Conservation (phyloP, 2,888 invertebrate species). For the Germaria angustata region DNA sequence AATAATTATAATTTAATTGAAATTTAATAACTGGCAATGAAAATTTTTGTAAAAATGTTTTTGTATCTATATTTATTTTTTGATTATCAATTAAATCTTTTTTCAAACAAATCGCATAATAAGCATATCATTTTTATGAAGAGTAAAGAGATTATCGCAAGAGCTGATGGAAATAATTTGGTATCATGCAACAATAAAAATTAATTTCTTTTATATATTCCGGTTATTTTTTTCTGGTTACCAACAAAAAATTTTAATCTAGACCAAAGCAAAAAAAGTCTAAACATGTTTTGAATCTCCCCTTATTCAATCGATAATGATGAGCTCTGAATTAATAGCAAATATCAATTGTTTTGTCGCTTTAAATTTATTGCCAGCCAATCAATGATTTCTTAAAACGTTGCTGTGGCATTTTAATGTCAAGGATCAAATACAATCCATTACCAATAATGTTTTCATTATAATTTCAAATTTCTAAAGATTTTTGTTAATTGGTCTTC, state of each 20-base stretch:
- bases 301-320: neutral
- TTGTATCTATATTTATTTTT: too few relatives aligned
- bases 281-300: slow-evolving; percentile 23
- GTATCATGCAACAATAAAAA: neutral
- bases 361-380: neutral
- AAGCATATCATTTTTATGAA: neutral
- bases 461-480: too few relatives aligned
- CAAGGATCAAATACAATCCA: slow-evolving; percentile 47
- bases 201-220: neutral
- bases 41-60: neutral
- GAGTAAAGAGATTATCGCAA: slow-evolving; percentile 17
- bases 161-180: slow-evolving; percentile 11
- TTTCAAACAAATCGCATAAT: neutral
- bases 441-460: neutral
- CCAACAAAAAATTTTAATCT: slow-evolving; percentile 11
- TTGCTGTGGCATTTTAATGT: slow-evolving; percentile 1
- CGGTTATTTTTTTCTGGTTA: slow-evolving; percentile 26
- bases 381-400: neutral
- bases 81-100: too few relatives aligned
- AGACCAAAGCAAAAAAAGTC: neutral
- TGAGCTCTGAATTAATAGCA: neutral
- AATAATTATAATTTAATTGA: too few relatives aligned
- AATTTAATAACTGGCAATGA: neutral
- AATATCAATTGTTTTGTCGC: neutral
- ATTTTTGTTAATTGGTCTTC: too few relatives aligned